Evolutionary conservation across 2,797 vertebrate species (phyloP).

Genomic region (Melanotaenia boesemani): DNA sequence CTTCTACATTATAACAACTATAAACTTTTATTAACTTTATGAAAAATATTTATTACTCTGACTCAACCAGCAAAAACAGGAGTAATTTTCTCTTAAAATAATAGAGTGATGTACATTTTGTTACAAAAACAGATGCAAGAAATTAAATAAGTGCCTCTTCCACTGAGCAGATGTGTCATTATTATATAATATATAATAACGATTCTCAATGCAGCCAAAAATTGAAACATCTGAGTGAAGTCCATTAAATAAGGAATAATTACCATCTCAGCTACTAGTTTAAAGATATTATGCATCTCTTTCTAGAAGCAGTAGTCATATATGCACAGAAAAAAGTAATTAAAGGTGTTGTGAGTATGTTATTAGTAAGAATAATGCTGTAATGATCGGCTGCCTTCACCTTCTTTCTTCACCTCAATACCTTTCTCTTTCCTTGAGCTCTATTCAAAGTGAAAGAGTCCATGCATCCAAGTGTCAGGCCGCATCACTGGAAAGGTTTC

Average conservation of each 20-base stretch:
- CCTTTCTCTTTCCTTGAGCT: neutral
- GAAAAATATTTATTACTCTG: no score
- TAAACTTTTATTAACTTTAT: no score
- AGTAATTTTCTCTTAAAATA: no score
- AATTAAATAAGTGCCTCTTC: no score
- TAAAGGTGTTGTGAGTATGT: neutral
- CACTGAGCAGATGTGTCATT: no score
- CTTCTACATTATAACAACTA: no score
- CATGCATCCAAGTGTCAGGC: slow-evolving; percentile 11
- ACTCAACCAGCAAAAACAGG: no score
- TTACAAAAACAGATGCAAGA: no score
- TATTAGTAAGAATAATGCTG: slow-evolving; percentile 62
- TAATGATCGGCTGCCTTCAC: slow-evolving; percentile 38
- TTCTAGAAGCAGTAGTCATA: no score
- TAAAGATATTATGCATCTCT: neutral
- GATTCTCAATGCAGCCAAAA: neutral
- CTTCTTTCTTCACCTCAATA: slow-evolving; percentile 36
- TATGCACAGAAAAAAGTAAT: no score
- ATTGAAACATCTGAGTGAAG: neutral
- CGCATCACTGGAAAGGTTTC: slow-evolving; percentile 32
- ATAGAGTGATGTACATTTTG: no score
- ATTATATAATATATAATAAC: no score
- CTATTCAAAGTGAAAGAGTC: neutral
- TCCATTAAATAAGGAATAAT: slow-evolving; percentile 8
- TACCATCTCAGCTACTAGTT: neutral